These are phyloP conservation scores for Eupithecia tripunctaria DNA, from an alignment of 2,888 invertebrate genomes.

Conservation along the genomic window DNA sequence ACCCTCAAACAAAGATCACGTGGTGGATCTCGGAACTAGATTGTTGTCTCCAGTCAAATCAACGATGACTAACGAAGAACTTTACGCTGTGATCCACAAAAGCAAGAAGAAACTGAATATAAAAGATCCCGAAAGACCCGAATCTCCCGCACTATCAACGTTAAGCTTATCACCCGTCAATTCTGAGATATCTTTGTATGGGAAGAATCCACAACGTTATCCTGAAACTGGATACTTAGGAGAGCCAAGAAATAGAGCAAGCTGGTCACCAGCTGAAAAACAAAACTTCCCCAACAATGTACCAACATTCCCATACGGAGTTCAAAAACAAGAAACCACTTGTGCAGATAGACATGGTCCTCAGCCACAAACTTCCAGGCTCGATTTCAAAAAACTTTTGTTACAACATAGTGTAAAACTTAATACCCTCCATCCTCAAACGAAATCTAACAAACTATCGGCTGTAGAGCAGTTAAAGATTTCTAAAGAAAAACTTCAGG, in stretches of 20 bases:
- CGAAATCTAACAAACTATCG: conserved; percentile 86
- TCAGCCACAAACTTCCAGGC: conserved; percentile 89
- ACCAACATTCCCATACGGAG: conserved; percentile 49
- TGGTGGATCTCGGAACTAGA: conserved; percentile 78
- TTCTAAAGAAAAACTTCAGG: conserved; percentile 83
- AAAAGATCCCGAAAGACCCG: conserved; percentile 81
- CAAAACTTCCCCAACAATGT: conserved; percentile 61
- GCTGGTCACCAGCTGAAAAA: conserved; percentile 86
- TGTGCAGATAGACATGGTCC: conserved; percentile 87
- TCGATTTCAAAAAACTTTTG: conserved; percentile 93
- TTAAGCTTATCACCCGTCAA: conserved; percentile 80
- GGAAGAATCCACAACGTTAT: conserved; percentile 74
- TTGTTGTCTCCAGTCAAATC: conserved; percentile 88
- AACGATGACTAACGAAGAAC: conserved; percentile 91
- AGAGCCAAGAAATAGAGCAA: conserved; percentile 84
- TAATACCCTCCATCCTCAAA: conserved; percentile 80
- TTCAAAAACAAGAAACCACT: conserved; percentile 70
- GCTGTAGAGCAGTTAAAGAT: conserved; percentile 92
- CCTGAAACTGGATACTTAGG: conserved; percentile 87
- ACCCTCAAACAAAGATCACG: conserved; percentile 83
- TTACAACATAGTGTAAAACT: conserved; percentile 90
- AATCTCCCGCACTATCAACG: conserved; percentile 76
- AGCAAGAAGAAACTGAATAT: conserved; percentile 90
- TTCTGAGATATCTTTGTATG: conserved; percentile 77
- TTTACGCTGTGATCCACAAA: conserved; percentile 91